A percentile compares a stretch with the other conserved stretches of the same genome.
Evolutionary conservation across 1,140 invertebrate species (phyloP).

Genomic region (Formica exsecta): DNA sequence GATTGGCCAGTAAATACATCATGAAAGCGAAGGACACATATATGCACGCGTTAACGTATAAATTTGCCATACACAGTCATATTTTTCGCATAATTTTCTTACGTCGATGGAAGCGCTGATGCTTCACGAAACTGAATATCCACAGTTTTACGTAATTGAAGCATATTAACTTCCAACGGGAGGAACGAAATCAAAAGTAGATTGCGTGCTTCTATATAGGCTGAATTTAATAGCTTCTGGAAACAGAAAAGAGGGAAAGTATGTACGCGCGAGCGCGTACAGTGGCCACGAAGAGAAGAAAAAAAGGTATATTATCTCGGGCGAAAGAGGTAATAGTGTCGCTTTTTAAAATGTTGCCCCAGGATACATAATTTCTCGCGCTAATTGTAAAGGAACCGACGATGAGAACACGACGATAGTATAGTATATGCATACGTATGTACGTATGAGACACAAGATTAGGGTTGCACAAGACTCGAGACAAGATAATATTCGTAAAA

Average conservation of each 20-base stretch:
- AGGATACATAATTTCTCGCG: constrained; percentile 67
- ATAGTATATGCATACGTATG: neutral
- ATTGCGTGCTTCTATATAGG: neutral
- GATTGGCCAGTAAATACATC: constrained; percentile 47
- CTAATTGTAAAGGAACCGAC: neutral
- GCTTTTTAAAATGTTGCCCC: constrained; percentile 58
- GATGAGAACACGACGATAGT: too few species aligned
- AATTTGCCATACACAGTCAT: neutral
- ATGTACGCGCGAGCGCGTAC: neutral
- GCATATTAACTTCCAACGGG: neutral
- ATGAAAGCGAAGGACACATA: constrained; percentile 14
- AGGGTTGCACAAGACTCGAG: too few species aligned
- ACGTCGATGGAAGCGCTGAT: neutral
- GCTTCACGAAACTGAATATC: neutral
- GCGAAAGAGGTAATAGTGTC: constrained; percentile 57
- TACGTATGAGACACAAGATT: neutral
- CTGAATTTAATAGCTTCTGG: neutral
- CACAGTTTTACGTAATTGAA: constrained; percentile 25
- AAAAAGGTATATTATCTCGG: neutral
- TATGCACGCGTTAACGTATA: constrained; percentile 16
- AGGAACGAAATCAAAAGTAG: neutral
- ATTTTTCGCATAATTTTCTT: neutral
- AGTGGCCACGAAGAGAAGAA: neutral
- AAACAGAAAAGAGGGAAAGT: neutral
- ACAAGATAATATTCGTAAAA: too few species aligned